A percentile compares a stretch with the other conserved stretches of the same genome.
phyloP scores from a whole-genome alignment of 2,113 vertebrate genomes.

The Pedetes capensis region DNA sequence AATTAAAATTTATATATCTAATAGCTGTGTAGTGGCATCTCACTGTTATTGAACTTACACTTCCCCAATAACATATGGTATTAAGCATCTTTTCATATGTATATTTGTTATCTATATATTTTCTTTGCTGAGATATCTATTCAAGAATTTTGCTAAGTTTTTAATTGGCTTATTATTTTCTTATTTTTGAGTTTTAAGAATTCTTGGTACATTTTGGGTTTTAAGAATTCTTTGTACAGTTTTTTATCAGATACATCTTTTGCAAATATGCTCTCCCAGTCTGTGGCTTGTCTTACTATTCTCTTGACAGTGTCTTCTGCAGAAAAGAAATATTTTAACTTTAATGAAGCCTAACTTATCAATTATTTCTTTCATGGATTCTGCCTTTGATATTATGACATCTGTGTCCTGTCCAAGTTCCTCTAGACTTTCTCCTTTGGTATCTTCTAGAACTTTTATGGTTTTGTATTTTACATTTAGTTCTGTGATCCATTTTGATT shows the following conservation, averaged over 20 bases:
- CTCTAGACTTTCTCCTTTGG: neutral
- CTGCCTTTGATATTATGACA: neutral
- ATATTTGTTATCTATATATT: neutral
- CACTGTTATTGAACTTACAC: neutral
- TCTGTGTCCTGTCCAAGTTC: neutral
- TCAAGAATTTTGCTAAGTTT: neutral
- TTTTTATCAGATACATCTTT: neutral
- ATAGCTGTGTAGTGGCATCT: neutral
- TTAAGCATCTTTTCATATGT: neutral
- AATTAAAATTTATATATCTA: too few species aligned
- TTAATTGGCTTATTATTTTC: neutral
- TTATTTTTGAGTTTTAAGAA: neutral
- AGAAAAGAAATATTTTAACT: neutral
- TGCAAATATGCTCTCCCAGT: neutral
- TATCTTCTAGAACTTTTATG: neutral
- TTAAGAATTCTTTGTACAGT: neutral
- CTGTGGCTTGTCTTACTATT: neutral
- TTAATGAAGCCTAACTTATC: neutral
- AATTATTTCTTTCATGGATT: neutral
- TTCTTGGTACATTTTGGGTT: neutral
- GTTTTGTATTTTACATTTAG: neutral
- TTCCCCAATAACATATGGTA: neutral
- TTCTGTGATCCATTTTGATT: neutral
- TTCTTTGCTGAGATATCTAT: neutral
- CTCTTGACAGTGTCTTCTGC: neutral